A percentile compares a stretch with the other conserved stretches of the same genome.
Evolutionary conservation across 35 echinoderm and acorn worm genomes (phyloP).

Genomic region (Amphiura filiformis): DNA sequence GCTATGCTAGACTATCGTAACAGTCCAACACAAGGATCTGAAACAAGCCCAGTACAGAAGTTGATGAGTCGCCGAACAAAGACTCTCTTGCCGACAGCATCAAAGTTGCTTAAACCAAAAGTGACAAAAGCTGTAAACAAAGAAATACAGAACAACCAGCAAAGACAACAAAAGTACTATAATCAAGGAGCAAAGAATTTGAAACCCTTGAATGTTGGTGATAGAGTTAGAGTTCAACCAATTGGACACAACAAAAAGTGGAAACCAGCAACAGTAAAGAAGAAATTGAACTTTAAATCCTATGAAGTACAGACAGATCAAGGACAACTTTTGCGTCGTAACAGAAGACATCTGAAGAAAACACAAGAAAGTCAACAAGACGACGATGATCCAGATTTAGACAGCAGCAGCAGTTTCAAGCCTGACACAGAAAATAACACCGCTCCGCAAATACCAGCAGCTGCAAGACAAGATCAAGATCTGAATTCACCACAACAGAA

Average conservation of each 20-base stretch:
- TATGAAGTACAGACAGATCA: not conserved
- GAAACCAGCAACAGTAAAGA: not conserved
- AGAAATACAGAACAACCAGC: not conserved
- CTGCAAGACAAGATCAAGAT: no score
- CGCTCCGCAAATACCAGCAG: no score
- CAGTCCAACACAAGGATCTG: not conserved
- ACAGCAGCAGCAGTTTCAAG: no score
- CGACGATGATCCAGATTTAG: not conserved
- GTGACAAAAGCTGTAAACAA: constrained; percentile 16
- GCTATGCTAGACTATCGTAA: not conserved
- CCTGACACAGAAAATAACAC: no score
- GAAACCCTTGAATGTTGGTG: constrained; percentile 14
- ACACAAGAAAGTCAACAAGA: not conserved
- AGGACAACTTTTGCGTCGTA: not conserved
- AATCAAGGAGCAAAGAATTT: constrained; percentile 15
- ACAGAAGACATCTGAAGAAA: not conserved
- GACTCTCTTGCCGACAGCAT: not conserved
- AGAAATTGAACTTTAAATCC: not conserved
- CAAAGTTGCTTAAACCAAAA: not conserved
- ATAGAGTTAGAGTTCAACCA: not conserved
- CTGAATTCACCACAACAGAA: no score
- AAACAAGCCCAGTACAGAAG: not conserved
- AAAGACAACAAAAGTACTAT: constrained; percentile 19
- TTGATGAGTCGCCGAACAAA: constrained; percentile 20
- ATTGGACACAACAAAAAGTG: constrained; percentile 7